Evolutionary conservation across 2,797 vertebrate genomes (phyloP), one percentile per base, ranked within the genome.

Genomic region (Myotis vivesi): DNA sequence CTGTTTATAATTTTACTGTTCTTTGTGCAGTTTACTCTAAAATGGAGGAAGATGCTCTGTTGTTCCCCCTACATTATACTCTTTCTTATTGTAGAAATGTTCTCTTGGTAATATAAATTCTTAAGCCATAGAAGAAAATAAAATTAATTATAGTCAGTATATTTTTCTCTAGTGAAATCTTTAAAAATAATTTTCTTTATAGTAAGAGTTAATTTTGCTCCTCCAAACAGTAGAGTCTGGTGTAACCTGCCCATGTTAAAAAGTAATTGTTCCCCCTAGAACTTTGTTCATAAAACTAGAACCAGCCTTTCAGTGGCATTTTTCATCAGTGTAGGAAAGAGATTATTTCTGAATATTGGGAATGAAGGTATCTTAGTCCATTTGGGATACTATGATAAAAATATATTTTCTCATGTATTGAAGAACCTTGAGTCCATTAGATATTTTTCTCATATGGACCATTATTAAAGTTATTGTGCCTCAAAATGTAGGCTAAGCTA

Each of bases 131-230:
- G 38, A 51, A 46, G 77, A 81, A 93, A 86, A 92, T 87, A 72
- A 82, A 79, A 49, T n/a, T 20, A 72, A 7, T 87, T 89, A 49
- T 80, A 23, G 9, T 66, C 17, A 77, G 8, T 41, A 6, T 82
- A 33, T 88, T 95, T 96, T 71, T 73, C 64, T 46, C 25, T 17
- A 41, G 23, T 77, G 49, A 77, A 49, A 55, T 81, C 23, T 95
- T 94, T 93, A 69, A 66, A 95, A 92, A 51, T 62, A 89, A 53
- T 16, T 77, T 79, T 13, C 5, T 41, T 92, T 77, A 49, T 30
- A 88, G 19, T 64, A 64, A 85, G 33, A 4, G 8, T 84, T 91
- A 51, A 30, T 94, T 86, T 96, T 87, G 3, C n/a, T 73, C 17
- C 30, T 92, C 28, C n/a, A 38, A 55, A 64, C n/a, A 82, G n/a